phyloP scores from a whole-genome alignment of 2,888 invertebrate species.

The Drosophila affinis region DNA sequence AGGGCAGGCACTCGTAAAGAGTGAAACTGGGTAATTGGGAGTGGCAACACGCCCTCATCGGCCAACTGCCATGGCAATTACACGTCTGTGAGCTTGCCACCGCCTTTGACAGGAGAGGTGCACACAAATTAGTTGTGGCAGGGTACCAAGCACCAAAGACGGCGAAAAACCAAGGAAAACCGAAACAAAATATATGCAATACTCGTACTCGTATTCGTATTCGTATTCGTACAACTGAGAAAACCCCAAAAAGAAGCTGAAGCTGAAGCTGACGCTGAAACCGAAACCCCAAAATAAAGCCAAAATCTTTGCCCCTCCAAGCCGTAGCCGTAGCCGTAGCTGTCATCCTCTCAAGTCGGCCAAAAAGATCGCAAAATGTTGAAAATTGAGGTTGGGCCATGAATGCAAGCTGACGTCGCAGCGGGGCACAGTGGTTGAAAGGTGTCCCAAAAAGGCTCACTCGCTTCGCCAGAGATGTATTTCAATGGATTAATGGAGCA shows the following conservation, averaged over 20 bases:
- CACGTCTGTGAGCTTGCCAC: slow-evolving; percentile 27
- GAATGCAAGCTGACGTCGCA: background rate
- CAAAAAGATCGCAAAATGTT: slow-evolving; percentile 47
- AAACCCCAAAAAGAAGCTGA: slow-evolving; percentile 24
- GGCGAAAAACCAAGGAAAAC: slow-evolving; percentile 6
- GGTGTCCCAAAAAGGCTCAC: too few species aligned
- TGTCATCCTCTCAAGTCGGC: slow-evolving; percentile 20
- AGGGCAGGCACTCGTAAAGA: slow-evolving; percentile 1
- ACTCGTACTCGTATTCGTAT: too few species aligned
- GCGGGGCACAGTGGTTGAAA: slow-evolving; percentile 10
- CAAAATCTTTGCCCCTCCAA: slow-evolving; percentile 18
- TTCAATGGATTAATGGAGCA: too few species aligned
- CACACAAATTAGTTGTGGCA: slow-evolving; percentile 50
- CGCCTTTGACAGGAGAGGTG: slow-evolving; percentile 49
- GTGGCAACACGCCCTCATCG: slow-evolving; percentile 51
- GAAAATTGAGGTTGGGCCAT: slow-evolving; percentile 60
- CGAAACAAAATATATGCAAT: background rate
- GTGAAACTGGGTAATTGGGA: slow-evolving; percentile 47
- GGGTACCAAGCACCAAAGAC: slow-evolving; percentile 31
- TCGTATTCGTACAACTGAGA: background rate
- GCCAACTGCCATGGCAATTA: slow-evolving; percentile 49
- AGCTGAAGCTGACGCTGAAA: slow-evolving; percentile 14
- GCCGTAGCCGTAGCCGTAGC: too few species aligned
- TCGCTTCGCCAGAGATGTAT: too few species aligned
- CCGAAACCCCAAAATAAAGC: slow-evolving; percentile 22